Base-by-base conservation (phyloP, 2,113 vertebrate genomes). In the Cottus gobio region DNA sequence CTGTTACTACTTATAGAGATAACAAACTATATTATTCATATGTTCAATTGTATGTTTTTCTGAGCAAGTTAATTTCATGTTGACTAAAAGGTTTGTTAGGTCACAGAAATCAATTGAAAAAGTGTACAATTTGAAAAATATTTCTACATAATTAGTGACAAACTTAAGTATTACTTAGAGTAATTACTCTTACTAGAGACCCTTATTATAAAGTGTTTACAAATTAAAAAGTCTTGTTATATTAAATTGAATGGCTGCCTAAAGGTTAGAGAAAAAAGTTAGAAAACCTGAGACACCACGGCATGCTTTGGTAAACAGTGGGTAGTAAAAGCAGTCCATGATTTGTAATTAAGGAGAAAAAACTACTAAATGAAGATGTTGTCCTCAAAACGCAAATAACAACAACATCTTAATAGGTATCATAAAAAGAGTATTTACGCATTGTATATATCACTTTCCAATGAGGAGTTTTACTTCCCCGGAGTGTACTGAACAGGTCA, bases 401-500 rank as follows among this genome's bases (percentile, higher is more conserved):
- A 62, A 26, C 8, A 42, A 22, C 30, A 77, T 61, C n/a, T 67
- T 12, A 67, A 50, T 22, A 13, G 1, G 28, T 67, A 31, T 31
- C 11, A 67, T 28, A 22, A 36, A 15, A 15, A 15, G 7, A 39
- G 15, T 11, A 13, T 52, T 3, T 1, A 46, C 50, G 24, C 50
- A 18, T 10, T 61, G 39, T 15, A 10, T 22, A 50, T 15, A 10
- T 22, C 1, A 5, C n/a, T 8, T 34, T 74, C 5, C 61, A 56
- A 52, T 24, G 6, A 11, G 42, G 20, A 36, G 5, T 16, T 56
- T 36, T n/a, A 48, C 44, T 46, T 50, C 56, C 7, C 28, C 39
- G 3, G 24, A 2, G 39, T 31, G 7, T 61, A 26, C 22, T 86
- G 5, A 72, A 22, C 50, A 61, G 79, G 57, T 72, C 57, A 80